Base-by-base conservation (phyloP, 2,888 invertebrate species). In the Drosophila eohydei region DNA sequence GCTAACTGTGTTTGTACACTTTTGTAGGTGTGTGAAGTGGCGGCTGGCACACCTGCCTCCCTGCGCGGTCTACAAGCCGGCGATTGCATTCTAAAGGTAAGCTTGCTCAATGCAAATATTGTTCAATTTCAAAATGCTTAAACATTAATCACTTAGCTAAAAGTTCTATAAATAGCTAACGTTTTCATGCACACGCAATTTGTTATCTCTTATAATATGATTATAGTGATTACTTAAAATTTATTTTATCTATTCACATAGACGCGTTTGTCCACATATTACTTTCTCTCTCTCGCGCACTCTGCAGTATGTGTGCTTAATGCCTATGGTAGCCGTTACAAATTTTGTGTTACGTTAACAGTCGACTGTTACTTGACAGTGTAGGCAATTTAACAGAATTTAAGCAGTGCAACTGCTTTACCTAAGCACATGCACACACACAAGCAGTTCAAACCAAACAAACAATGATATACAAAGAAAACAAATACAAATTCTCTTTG, bases 1-100 rank as follows among this genome's bases (percentile, higher is more conserved):
- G 9, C 6, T 38, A 36, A 59, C 34, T 43, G n/a, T 34, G 30
- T 51, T 57, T 40, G 21, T 21, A 21, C 21, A 21, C 21, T 21
- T 21, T 60, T 28, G 48, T 62, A 95, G 95, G 94, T 95, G 14
- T 95, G 94, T 64, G 95, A 94, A 60, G 95, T 96, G 28, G 95
- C 95, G 26, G 88, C 91, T 0, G 94, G 93, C 7, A 95, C 95
- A 2, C 93, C 95, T 62, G 96, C 96, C 0, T 94, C 95, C 62
- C 69, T 90, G 0, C 95, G 95, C 0, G 96, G 96, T 1, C 91
- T 96, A 50, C 95, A 94, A 90, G 93, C 95, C 28, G 96, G 96
- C 0, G 96, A 96, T 91, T 96, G 96, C 88, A 90, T 96, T 74
- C 93, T 96, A 68, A 95, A 95, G 92, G 95, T 95, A 34, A 95